These are phyloP conservation scores for Philereme transversata DNA, from an alignment of 2,888 invertebrate species.

Conservation along the genomic window DNA sequence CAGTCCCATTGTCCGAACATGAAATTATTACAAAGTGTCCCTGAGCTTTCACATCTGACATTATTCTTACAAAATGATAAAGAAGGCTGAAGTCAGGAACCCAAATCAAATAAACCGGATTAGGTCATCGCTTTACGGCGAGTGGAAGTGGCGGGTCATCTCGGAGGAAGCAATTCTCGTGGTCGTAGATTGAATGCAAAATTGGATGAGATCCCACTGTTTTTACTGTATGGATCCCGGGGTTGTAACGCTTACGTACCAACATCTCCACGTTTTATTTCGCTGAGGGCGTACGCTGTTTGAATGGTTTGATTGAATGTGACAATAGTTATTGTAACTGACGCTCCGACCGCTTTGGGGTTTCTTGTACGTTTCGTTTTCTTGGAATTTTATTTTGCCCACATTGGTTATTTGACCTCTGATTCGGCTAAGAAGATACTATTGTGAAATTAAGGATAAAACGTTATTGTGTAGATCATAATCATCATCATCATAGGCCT, in stretches of 20 bases:
- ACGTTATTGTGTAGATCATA: background rate
- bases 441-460: too few relatives aligned
- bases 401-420: constrained; percentile 52
- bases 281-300: constrained; percentile 66
- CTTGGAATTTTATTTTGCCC: constrained; percentile 54
- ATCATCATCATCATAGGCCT: background rate
- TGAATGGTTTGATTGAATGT: constrained; percentile 80
- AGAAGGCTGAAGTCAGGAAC: constrained; percentile 71
- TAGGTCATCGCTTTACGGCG: constrained; percentile 81
- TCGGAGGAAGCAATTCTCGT: constrained; percentile 79
- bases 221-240: constrained; percentile 75
- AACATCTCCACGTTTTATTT: constrained; percentile 70
- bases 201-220: constrained; percentile 81
- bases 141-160: constrained; percentile 81
- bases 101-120: constrained; percentile 82
- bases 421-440: constrained; percentile 44
- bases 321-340: constrained; percentile 78
- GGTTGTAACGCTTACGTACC: constrained; percentile 67
- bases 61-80: constrained; percentile 70
- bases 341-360: constrained; percentile 56
- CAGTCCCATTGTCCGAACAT: constrained; percentile 36
- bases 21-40: constrained; percentile 41
- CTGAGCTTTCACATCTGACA: constrained; percentile 50
- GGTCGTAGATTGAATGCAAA: constrained; percentile 83
- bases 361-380: constrained; percentile 56